A percentile compares a stretch with the other conserved stretches of the same genome.
phyloP scores from a whole-genome alignment of 2,888 invertebrate species.

The Zygogramma bicolorata region DNA sequence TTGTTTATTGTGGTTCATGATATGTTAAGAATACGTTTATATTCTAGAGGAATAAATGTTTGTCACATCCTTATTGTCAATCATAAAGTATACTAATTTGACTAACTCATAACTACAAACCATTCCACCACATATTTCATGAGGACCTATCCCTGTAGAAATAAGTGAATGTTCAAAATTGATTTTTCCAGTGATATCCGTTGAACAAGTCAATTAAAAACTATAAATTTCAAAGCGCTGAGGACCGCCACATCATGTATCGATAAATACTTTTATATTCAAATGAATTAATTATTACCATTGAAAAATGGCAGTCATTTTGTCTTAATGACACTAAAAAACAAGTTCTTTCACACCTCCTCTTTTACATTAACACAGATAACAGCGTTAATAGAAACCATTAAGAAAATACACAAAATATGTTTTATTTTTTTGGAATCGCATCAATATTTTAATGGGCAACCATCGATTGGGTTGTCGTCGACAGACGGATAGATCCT shows the following conservation, averaged over 20 bases:
- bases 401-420: slow-evolving; percentile 50
- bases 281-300: slow-evolving; percentile 61
- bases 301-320: slow-evolving; percentile 60
- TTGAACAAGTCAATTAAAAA: slow-evolving; percentile 53
- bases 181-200: slow-evolving; percentile 39
- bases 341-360: slow-evolving; percentile 60
- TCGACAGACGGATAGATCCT: background rate
- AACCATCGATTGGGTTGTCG: slow-evolving; percentile 29
- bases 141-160: no score
- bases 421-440: slow-evolving; percentile 44
- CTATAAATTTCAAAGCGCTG: slow-evolving; percentile 49
- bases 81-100: no score
- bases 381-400: slow-evolving; percentile 50
- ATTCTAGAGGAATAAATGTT: no score
- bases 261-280: slow-evolving; percentile 60
- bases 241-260: slow-evolving; percentile 52
- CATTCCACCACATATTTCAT: no score
- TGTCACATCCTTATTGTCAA: no score
- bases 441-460: slow-evolving; percentile 46
- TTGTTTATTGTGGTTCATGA: no score
- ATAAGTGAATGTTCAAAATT: no score
- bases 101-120: no score
- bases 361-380: slow-evolving; percentile 52
- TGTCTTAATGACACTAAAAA: slow-evolving; percentile 57
- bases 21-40: no score